Percentiles rank a stretch among this genome's conserved stretches.
Conservation (phyloP, 2,888 invertebrate genomes). For the Drosophila greeni region DNA sequence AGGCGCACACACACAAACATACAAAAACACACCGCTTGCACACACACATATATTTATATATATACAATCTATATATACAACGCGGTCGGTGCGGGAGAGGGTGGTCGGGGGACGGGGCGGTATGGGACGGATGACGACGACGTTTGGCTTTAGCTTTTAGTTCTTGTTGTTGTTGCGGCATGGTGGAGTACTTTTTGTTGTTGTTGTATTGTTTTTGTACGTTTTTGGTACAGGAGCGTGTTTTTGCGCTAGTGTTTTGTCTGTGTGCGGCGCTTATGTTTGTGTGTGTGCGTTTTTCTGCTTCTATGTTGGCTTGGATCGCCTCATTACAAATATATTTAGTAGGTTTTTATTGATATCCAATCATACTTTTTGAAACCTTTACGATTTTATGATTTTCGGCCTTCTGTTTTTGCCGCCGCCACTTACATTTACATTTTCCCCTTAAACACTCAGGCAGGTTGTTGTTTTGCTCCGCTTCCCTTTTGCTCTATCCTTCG, state of each 20-base stretch:
- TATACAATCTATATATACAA: conserved; percentile 41
- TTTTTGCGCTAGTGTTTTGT: conserved; percentile 62
- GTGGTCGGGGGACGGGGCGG: conserved; percentile 34
- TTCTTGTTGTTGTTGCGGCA: conserved; percentile 61
- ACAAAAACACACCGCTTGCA: conserved; percentile 21
- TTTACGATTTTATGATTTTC: conserved; percentile 5
- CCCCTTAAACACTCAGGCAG: conserved; percentile 53
- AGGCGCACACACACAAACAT: conserved; percentile 28
- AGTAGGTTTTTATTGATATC: conserved; percentile 1
- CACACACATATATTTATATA: conserved; percentile 38
- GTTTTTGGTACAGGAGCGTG: conserved; percentile 71
- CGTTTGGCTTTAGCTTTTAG: conserved; percentile 63
- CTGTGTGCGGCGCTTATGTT: conserved; percentile 25
- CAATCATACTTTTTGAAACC: conserved; percentile 8
- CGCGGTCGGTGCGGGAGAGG: conserved; percentile 50
- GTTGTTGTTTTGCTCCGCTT: conserved; percentile 55
- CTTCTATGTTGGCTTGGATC: conserved; percentile 31
- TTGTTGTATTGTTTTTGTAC: conserved; percentile 57
- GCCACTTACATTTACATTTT: conserved; percentile 69
- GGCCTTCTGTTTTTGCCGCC: conserved; percentile 11
- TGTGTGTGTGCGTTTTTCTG: conserved; percentile 33
- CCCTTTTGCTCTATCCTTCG: conserved; percentile 28
- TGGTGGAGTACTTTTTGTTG: conserved; percentile 63
- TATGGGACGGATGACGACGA: conserved; percentile 59
- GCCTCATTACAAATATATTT: conserved; percentile 12